Conservation (phyloP, 92 coral and sea anemone species). For the Galaxea fascicularis region DNA sequence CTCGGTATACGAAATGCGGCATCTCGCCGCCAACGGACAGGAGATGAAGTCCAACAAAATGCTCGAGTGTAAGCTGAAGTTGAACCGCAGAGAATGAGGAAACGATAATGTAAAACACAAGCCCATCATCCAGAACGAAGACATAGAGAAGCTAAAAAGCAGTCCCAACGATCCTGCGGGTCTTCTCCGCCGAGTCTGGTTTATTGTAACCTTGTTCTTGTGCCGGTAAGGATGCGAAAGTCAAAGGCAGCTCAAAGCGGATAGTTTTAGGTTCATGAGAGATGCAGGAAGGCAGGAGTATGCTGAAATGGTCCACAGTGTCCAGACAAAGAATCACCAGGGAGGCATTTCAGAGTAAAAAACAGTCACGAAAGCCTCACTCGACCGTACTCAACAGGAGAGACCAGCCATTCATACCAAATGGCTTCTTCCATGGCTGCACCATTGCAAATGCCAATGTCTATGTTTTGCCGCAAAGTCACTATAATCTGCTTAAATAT, state of each 20-base stretch:
- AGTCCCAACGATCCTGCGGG: slow-evolving; percentile 49
- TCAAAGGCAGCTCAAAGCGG: slow-evolving; percentile 18
- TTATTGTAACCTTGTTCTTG: slow-evolving; percentile 54
- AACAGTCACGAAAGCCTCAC: slow-evolving; percentile 36
- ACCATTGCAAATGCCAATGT: no score
- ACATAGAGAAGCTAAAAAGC: slow-evolving; percentile 37
- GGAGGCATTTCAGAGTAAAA: slow-evolving; percentile 15
- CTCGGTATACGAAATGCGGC: slow-evolving; percentile 59
- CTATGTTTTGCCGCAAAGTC: no score
- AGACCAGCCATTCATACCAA: slow-evolving; percentile 2
- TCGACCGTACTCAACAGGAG: slow-evolving; percentile 22
- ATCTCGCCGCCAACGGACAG: slow-evolving; percentile 52
- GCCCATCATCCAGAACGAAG: slow-evolving; percentile 31
- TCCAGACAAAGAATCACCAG: slow-evolving; percentile 41
- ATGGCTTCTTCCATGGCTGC: no score
- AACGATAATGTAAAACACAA: slow-evolving; percentile 54
- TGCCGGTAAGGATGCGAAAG: slow-evolving; percentile 67
- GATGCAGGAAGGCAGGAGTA: slow-evolving; percentile 19
- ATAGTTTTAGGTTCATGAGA: slow-evolving; percentile 7
- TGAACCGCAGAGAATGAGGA: slow-evolving; percentile 24
- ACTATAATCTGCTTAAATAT: no score
- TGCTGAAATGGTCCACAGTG: slow-evolving; percentile 25
- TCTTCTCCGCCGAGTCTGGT: slow-evolving; percentile 65
- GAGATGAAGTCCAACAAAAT: slow-evolving; percentile 53
- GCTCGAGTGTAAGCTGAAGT: slow-evolving; percentile 43